Base-by-base conservation (phyloP, 2,797 vertebrate genomes). In the Calcarius lapponicus region DNA sequence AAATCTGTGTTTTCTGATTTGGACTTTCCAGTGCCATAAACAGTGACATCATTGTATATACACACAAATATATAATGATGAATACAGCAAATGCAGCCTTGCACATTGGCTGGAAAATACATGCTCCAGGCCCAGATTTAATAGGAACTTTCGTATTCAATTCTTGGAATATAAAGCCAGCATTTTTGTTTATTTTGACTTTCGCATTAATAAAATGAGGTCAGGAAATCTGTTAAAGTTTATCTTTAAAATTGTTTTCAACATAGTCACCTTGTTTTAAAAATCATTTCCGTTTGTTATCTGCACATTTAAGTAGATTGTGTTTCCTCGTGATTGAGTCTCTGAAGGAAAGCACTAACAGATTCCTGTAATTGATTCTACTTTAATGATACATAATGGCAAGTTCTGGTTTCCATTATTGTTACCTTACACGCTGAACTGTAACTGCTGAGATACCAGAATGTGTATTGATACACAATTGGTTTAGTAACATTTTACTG, bases 221-320 rank as follows among this genome's bases (percentile, higher is more conserved):
- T 96, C 80, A 76, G 42, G 58, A 94, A 95, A 92, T 95, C 91
- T 93, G 74, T 91, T 92, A 73, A 92, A 91, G 75, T 97, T 95
- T 95, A 95, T 93, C 94, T 84, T 48, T 72, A 95, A 90, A 93
- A 86, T 74, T 60, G 72, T 94, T 90, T 90, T 92, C 80, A 90
- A 85, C 75, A 62, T 62, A 43, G 40, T 86, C 89, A 84, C 87
- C 86, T 95, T 93, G 62, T 80, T 96, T 93, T 93, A 93, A 93
- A 96, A 93, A 95, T 88, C 5, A 92, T 97, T 97, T 97, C 79
- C 78, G 34, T 96, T 97, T 95, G 67, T 93, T 92, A 93, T 89
- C 89, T 89, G 86, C 54, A 62, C 66, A 19, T 83, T 90, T 73
- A 91, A 93, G 78, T 62, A 53, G 58, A 60, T 94, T 80, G 45